These are phyloP conservation scores for Procambarus virginalis DNA, from an alignment of 1,140 invertebrate species.

Conservation along the genomic window DNA sequence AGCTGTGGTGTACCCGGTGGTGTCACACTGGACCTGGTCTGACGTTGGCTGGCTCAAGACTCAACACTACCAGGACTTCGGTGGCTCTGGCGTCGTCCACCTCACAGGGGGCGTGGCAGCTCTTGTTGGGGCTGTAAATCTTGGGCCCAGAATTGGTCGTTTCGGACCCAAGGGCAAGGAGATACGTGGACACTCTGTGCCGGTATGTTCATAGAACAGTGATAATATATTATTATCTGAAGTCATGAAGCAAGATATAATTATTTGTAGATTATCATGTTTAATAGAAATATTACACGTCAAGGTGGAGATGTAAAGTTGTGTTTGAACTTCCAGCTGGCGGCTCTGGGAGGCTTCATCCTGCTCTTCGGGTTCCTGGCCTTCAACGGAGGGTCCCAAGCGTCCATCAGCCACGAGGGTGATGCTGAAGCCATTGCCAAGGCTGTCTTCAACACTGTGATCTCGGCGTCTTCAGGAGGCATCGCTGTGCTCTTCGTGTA, in stretches of 20 bases:
- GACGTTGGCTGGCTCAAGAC: slow-evolving; percentile 74
- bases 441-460: slow-evolving; percentile 77
- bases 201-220: slow-evolving; percentile 25
- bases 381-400: slow-evolving; percentile 79
- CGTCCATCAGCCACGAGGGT: slow-evolving; percentile 75
- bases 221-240: too few species aligned
- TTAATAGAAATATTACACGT: too few species aligned
- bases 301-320: too few species aligned
- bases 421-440: slow-evolving; percentile 75
- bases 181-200: slow-evolving; percentile 74
- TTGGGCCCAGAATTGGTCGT: slow-evolving; percentile 76
- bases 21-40: slow-evolving; percentile 78
- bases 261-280: too few species aligned
- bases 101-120: slow-evolving; percentile 77
- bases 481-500: slow-evolving; percentile 74
- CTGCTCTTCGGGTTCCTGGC: slow-evolving; percentile 79
- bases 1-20: slow-evolving; percentile 77
- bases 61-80: slow-evolving; percentile 73
- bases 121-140: slow-evolving; percentile 75
- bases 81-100: slow-evolving; percentile 76
- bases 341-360: slow-evolving; percentile 78
- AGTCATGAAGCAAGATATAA: too few species aligned
- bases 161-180: slow-evolving; percentile 73
- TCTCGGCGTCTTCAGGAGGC: slow-evolving; percentile 76
- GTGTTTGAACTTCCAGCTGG: slow-evolving; percentile 71